phyloP scores from a whole-genome alignment of 2,888 invertebrate species.

The Papilio protenor region DNA sequence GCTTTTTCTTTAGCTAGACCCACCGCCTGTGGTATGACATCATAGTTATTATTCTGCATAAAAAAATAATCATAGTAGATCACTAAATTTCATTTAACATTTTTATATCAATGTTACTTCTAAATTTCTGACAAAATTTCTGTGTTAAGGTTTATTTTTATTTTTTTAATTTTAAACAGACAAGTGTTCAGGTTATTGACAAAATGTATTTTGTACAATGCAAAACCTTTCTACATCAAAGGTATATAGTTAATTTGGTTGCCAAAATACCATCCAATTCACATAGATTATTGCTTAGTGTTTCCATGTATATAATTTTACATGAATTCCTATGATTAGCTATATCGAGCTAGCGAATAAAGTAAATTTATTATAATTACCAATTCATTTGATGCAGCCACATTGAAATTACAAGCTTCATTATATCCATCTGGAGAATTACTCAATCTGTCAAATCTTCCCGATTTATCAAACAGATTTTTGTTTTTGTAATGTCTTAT shows the following conservation, averaged over 20 bases:
- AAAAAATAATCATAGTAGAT: background rate
- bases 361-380: conserved; percentile 5
- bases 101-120: background rate
- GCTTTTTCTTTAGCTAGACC: background rate
- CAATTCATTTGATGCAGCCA: conserved; percentile 9
- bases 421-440: conserved; percentile 1
- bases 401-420: conserved; percentile 7
- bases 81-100: background rate
- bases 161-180: background rate
- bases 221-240: background rate
- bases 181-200: background rate
- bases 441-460: background rate
- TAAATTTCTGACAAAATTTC: no score
- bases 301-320: background rate
- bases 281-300: background rate
- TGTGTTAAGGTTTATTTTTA: no score
- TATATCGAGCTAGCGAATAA: background rate
- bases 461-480: background rate
- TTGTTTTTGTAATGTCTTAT: conserved; percentile 16
- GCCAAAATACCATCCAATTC: background rate
- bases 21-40: conserved; percentile 11
- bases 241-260: background rate
- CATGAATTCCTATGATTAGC: background rate
- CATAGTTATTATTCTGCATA: conserved; percentile 12
- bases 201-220: background rate